Base-by-base conservation (phyloP, 2,113 vertebrate genomes). In the Ictalurus furcatus region DNA sequence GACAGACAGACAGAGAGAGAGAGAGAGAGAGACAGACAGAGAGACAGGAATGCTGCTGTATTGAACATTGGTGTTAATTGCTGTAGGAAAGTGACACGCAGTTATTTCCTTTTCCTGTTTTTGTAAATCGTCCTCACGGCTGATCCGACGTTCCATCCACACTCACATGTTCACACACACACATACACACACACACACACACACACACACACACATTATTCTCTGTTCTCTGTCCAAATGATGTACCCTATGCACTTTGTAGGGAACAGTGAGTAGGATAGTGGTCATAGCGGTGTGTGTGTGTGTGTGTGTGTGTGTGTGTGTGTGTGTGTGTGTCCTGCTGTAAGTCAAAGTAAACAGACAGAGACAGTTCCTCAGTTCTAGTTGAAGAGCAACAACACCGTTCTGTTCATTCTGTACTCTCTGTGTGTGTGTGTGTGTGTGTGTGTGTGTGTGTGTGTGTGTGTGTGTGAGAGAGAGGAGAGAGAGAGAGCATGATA, bases 31-130 rank as follows among this genome's bases (percentile, higher is more conserved):
- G 4, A 52, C 1, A n/a, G 37, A 23, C 34, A 73, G 71, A 73
- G 6, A 40, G 56, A 37, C 81, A 63, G 82, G 56, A 83, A 83
- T 59, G 81, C 52, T 85, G 83, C 65, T 56, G 37, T 78, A 59
- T n/a, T 54, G 63, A 48, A 92, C 94, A 92, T 92, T 81, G 23
- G 90, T 92, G 87, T 91, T 93, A 92, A 92, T 92, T 89, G 89
- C 91, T 85, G 93, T 91, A 93, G 94, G 94, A 94, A 95, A 95
- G 90, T 91, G 91, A 94, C 92, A 91, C 91, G 88, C 90, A 94
- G 93, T 95, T 93, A 95, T 95, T 95, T 95, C 94, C 94, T 92
- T 94, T 96, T 96, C 95, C 94, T 95, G 95, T 95, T 95, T 95
- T 95, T 94, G 94, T 94, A 93, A 95, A 91, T 78, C 71, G 76